Base-by-base conservation (phyloP, 2,888 invertebrate genomes). In the Stegophylla sp. region DNA sequence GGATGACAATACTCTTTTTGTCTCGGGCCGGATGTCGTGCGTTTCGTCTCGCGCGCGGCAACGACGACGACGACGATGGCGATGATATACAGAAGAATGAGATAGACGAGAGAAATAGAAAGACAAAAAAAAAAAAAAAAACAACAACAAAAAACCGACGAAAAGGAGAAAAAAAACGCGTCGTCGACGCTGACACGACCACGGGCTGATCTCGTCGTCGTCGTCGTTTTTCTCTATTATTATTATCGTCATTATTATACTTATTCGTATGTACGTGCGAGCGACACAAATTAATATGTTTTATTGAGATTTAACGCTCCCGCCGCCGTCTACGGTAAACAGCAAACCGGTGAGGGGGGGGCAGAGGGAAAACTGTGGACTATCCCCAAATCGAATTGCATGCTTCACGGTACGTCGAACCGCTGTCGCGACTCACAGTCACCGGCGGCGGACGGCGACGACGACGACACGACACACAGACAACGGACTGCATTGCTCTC, bases 391-490 rank as follows among this genome's bases (percentile, higher is more conserved):
- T 59, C 20, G 69, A 77, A 77, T 61, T 34, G 59, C 23, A 48
- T 67, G 64, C 23, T 75, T 53, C 53, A 56, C 69, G 69, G 67
- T 48, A 28, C 59, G 17, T 59, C 67, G 67, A 56, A 59, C 77
- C 45, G 17, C 45, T 7, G 10, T 15, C 45, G 61, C 64, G 10
- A 1, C 45, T 17, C 59, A 3, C 1, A 17, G 1, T 63, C 28
- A 20, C 26, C 26, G 3, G 13, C 28, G n/a, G n/a, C 43, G 20
- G 26, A 34, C 34, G 7, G 7, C 34, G 3, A 34, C 34, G 34
- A 34, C 34, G 34, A 34, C 34, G 3, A 7, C 34, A 41, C 41
- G 41, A 34, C 9, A 1, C 20, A 20, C 23, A 4, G 20, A 1
- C 23, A 41, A n/a, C n/a, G n/a, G n/a, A n/a, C n/a, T n/a, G n/a